phyloP scores from a whole-genome alignment of 1,140 invertebrate species.

The Cephus cinctus region DNA sequence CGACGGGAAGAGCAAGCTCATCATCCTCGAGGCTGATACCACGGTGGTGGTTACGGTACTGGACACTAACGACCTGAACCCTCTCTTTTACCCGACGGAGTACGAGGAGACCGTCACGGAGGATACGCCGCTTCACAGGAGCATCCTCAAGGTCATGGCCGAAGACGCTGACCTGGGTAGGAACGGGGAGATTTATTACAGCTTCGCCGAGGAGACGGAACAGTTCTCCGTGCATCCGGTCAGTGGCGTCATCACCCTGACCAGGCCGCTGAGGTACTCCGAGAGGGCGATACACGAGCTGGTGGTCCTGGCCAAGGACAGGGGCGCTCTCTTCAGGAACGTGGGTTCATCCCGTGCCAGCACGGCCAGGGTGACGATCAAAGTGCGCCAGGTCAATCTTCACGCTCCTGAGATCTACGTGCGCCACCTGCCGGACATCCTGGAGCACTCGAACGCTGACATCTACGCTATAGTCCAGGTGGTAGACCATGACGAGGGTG shows the following conservation, averaged over 20 bases:
- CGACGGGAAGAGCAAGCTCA: conserved; percentile 59
- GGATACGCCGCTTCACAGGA: conserved; percentile 81
- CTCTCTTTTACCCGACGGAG: conserved; percentile 83
- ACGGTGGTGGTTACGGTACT: conserved; percentile 77
- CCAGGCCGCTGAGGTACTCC: conserved; percentile 71
- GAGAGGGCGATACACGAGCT: conserved; percentile 72
- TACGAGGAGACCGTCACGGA: conserved; percentile 88
- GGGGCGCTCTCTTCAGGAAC: conserved; percentile 68
- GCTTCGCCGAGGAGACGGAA: conserved; percentile 78
- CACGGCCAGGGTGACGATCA: conserved; percentile 73
- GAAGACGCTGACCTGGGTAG: conserved; percentile 92
- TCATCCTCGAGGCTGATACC: conserved; percentile 68
- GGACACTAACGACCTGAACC: conserved; percentile 90
- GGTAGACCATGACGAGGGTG: conserved; percentile 77
- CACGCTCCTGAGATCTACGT: conserved; percentile 82
- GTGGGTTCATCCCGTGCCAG: conserved; percentile 63
- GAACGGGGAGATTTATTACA: conserved; percentile 96
- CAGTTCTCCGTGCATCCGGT: conserved; percentile 91
- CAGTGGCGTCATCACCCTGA: conserved; percentile 83
- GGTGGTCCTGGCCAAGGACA: conserved; percentile 78
- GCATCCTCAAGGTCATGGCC: conserved; percentile 75
- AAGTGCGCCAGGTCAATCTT: conserved; percentile 83
- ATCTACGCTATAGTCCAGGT: conserved; percentile 89
- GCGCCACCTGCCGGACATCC: conserved; percentile 74
- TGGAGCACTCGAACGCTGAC: conserved; percentile 81